These are phyloP conservation scores for Hirtodrosophila cameraria DNA, from an alignment of 2,888 invertebrate species.

Conservation along the genomic window DNA sequence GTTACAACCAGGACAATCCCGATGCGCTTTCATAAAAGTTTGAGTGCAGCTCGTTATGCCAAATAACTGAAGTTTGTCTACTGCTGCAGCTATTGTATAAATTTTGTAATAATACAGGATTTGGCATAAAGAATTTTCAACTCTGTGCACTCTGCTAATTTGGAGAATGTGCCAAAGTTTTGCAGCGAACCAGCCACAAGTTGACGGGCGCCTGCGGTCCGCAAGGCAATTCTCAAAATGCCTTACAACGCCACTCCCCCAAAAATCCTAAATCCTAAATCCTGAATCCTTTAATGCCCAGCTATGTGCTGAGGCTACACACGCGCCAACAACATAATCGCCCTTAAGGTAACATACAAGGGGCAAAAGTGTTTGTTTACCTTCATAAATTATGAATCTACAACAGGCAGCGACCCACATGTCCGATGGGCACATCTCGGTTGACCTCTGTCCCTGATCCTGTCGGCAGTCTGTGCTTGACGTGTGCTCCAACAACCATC, in stretches of 20 bases:
- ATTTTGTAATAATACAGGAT: conserved; percentile 43
- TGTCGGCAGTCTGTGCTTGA: conserved; percentile 51
- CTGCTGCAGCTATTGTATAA: conserved; percentile 38
- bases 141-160: conserved; percentile 58
- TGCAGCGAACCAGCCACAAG: conserved; percentile 44
- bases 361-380: conserved; percentile 74
- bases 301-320: conserved; percentile 18
- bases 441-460: conserved; percentile 52
- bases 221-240: conserved; percentile 28
- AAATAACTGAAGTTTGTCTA: conserved; percentile 60
- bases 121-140: conserved; percentile 21
- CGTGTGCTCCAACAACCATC: conserved; percentile 29
- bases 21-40: conserved; percentile 61
- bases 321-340: conserved; percentile 18
- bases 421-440: conserved; percentile 50
- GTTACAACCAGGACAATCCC: conserved; percentile 4
- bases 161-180: conserved; percentile 53
- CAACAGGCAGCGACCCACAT: conserved; percentile 40
- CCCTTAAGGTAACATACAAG: conserved; percentile 2
- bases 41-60: conserved; percentile 67
- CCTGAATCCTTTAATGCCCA: conserved; percentile 55
- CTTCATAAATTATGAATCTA: conserved; percentile 78
- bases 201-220: conserved; percentile 30
- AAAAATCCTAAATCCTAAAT: too few relatives aligned
- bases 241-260: conserved; percentile 23